Conservation (phyloP, 2,113 vertebrate genomes). For the Catagonus wagneri region DNA sequence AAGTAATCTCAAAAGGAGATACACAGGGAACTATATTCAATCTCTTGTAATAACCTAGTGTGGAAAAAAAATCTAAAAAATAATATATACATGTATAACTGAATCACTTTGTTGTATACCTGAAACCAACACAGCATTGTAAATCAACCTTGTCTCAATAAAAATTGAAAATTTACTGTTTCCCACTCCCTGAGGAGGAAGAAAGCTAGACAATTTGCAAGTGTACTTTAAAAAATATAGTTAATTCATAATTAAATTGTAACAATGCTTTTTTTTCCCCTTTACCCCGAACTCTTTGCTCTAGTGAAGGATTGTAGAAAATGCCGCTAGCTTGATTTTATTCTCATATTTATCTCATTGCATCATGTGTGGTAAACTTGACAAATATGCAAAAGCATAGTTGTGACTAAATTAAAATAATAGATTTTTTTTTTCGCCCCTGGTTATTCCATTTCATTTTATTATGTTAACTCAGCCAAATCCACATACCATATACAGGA, state of each 20-base stretch:
- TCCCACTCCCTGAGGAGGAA: not conserved
- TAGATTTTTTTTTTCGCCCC: slow-evolving; percentile 71
- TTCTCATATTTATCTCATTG: slow-evolving; percentile 70
- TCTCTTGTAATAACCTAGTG: no score
- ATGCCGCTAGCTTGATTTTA: slow-evolving; percentile 48
- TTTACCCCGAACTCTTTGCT: slow-evolving; percentile 14
- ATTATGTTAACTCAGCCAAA: slow-evolving; percentile 75
- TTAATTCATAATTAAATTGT: slow-evolving; percentile 25
- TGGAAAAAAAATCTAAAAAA: no score
- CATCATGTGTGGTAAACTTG: slow-evolving; percentile 73
- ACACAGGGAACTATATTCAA: not conserved
- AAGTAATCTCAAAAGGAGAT: not conserved
- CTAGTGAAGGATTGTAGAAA: not conserved
- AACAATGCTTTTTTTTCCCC: not conserved
- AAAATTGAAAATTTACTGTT: not conserved
- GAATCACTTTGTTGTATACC: no score
- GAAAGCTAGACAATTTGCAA: slow-evolving; percentile 14
- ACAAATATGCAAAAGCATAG: slow-evolving; percentile 70
- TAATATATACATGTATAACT: no score
- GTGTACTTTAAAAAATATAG: slow-evolving; percentile 39
- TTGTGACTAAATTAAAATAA: slow-evolving; percentile 82
- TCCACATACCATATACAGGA: slow-evolving; percentile 81
- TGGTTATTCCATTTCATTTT: slow-evolving; percentile 78
- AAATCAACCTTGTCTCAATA: no score
- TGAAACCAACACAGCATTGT: no score